Percentiles rank a stretch among this genome's conserved stretches.
Evolutionary conservation across 2,888 invertebrate genomes (phyloP).

Genomic region (Tyria jacobaeae): DNA sequence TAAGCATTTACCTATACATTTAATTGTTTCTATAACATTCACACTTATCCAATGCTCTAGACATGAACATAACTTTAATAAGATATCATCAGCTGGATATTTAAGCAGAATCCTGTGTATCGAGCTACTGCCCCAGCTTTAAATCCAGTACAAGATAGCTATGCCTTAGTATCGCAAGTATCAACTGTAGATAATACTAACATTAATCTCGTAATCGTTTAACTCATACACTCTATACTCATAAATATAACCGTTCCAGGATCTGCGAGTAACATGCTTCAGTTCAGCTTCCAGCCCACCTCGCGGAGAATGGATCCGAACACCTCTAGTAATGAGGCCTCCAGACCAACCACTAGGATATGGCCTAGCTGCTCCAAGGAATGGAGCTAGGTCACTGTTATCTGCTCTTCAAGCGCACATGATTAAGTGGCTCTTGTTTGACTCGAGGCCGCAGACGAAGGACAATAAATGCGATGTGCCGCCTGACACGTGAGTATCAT

Average conservation of each 20-base stretch:
- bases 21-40: no score
- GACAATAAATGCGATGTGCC: constrained; percentile 80
- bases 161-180: background rate
- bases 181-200: no score
- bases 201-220: background rate
- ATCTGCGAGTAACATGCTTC: constrained; percentile 88
- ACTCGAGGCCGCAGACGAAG: constrained; percentile 77
- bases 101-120: no score
- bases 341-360: constrained; percentile 87
- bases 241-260: constrained; percentile 67
- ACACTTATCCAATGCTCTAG: no score
- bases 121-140: no score
- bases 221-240: background rate
- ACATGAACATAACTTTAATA: no score
- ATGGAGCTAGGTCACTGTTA: constrained; percentile 84
- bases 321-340: constrained; percentile 88
- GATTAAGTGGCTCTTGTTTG: constrained; percentile 90
- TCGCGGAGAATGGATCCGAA: constrained; percentile 90
- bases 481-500: constrained; percentile 83
- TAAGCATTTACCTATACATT: no score
- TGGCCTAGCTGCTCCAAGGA: constrained; percentile 89
- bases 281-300: constrained; percentile 89
- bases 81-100: no score
- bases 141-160: background rate
- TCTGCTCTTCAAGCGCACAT: constrained; percentile 90